Evolutionary conservation across 2,113 vertebrate genomes (phyloP).

Genomic region (Peromyscus polionotus): DNA sequence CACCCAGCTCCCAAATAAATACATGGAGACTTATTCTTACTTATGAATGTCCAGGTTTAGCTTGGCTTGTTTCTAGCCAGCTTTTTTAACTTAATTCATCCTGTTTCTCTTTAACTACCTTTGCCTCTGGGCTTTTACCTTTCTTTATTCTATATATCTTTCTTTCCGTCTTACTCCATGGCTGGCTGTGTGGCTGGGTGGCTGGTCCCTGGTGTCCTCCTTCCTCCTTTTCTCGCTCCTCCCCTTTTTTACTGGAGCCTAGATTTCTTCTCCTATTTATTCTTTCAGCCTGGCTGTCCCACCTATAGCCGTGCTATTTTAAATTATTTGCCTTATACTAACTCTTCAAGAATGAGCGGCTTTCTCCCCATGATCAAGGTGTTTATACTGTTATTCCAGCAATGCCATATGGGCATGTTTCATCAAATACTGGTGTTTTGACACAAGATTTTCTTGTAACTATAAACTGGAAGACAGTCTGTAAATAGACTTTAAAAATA

Average conservation of each 20-base stretch:
- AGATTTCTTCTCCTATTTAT: neutral
- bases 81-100: too few relatives aligned
- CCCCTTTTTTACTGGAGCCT: neutral
- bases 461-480: conserved; percentile 30
- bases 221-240: neutral
- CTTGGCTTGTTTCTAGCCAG: too few relatives aligned
- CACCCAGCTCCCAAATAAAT: too few relatives aligned
- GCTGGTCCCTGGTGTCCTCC: too few relatives aligned
- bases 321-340: neutral
- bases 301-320: neutral
- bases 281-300: neutral
- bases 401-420: neutral
- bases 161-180: too few relatives aligned
- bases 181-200: too few relatives aligned
- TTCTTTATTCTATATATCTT: too few relatives aligned
- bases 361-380: neutral
- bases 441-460: neutral
- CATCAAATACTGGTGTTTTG: conserved; percentile 23
- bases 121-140: too few relatives aligned
- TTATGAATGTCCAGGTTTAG: too few relatives aligned
- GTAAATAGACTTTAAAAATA: neutral
- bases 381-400: neutral
- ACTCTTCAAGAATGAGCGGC: neutral
- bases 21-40: too few relatives aligned
- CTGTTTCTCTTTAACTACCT: too few relatives aligned